phyloP scores from a whole-genome alignment of 2,797 vertebrate species.

The Cephalopachus bancanus region DNA sequence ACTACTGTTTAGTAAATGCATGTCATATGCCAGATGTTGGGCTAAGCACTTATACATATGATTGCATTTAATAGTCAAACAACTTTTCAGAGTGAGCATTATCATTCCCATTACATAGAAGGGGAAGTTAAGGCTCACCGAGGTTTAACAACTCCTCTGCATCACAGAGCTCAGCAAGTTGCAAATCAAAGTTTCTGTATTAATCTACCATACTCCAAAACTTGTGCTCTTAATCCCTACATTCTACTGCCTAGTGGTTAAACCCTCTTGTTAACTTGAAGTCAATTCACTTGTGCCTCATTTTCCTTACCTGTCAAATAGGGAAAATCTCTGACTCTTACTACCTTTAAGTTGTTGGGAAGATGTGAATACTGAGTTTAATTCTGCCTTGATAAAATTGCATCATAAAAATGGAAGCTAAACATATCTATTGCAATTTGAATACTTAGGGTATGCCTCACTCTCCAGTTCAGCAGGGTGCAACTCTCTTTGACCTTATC shows the following conservation, averaged over 20 bases:
- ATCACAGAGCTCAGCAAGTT: not conserved
- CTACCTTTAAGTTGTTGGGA: not conserved
- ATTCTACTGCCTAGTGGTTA: not conserved
- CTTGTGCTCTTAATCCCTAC: not conserved
- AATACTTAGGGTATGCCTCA: not conserved
- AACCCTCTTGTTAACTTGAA: not conserved
- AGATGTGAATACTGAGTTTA: not conserved
- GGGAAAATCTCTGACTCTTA: not conserved
- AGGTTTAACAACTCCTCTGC: not conserved
- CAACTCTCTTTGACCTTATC: not conserved
- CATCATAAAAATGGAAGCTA: slow-evolving; percentile 16
- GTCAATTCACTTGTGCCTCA: not conserved
- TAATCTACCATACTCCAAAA: not conserved
- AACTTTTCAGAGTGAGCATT: not conserved
- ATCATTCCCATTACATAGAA: not conserved
- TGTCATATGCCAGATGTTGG: not conserved
- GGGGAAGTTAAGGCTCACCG: not conserved
- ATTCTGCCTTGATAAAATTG: slow-evolving; percentile 32
- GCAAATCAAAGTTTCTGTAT: not conserved
- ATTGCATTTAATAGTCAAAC: not conserved
- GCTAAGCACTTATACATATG: not conserved
- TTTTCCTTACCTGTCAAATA: slow-evolving; percentile 28
- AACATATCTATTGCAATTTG: slow-evolving; percentile 14
- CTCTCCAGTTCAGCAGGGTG: not conserved
- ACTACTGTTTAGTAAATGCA: slow-evolving; percentile 31